Percentiles rank a stretch among this genome's conserved stretches.
These are phyloP conservation scores for Mus spicilegus DNA, from an alignment of 2,113 vertebrate genomes.

Conservation along the genomic window DNA sequence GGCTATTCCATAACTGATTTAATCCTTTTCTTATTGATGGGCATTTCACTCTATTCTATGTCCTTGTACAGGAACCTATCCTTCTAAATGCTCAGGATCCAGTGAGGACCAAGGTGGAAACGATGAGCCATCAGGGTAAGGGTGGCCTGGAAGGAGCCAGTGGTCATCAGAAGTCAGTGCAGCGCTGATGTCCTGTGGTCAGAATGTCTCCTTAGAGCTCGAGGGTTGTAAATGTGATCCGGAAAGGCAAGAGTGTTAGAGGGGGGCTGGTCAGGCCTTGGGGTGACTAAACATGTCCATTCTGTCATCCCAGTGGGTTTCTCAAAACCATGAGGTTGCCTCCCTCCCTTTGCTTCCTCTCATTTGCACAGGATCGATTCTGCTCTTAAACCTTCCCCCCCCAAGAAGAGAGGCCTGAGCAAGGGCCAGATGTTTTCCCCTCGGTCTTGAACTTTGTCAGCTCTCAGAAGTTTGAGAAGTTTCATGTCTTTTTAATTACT, in stretches of 20 bases:
- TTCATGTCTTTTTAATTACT: not conserved
- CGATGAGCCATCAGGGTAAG: not conserved
- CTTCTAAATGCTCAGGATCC: not conserved
- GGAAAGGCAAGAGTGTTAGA: not conserved
- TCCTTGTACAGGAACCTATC: too few relatives aligned
- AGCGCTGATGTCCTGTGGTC: not conserved
- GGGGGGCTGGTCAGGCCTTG: not conserved
- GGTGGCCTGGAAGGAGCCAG: not conserved
- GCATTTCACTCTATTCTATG: too few relatives aligned
- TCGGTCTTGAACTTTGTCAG: not conserved
- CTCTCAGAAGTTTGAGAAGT: not conserved
- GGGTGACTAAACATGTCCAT: not conserved
- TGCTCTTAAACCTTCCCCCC: not conserved
- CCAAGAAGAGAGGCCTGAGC: not conserved
- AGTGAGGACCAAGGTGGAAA: not conserved
- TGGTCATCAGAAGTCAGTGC: not conserved
- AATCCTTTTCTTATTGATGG: not conserved
- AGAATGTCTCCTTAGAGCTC: not conserved
- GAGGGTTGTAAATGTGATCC: not conserved
- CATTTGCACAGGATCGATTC: not conserved
- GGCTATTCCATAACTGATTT: not conserved
- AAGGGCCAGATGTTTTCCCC: not conserved
- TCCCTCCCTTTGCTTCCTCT: not conserved
- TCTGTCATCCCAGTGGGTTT: not conserved
- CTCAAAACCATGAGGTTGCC: not conserved